Conservation (phyloP, 2,888 invertebrate genomes). For the Polydrusus cervinus region DNA sequence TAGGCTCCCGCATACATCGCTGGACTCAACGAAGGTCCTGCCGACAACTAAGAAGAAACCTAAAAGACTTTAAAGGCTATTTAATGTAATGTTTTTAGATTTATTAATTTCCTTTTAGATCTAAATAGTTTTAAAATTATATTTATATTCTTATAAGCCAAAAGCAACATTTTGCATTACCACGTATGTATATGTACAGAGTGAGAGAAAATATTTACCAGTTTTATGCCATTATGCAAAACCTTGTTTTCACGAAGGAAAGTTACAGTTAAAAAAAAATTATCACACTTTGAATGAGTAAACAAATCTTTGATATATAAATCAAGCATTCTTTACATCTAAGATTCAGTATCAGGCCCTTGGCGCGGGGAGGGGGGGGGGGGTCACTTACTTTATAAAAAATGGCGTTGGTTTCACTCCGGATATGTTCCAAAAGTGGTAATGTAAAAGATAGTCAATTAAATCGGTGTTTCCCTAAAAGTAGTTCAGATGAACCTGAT, state of each 20-base stretch:
- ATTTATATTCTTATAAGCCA: neutral
- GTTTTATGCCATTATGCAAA: too few relatives aligned
- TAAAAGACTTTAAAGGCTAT: slow-evolving; percentile 28
- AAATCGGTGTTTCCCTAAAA: neutral
- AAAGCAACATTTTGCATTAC: slow-evolving; percentile 13
- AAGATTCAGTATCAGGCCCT: too few relatives aligned
- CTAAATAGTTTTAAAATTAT: slow-evolving; percentile 7
- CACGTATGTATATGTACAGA: neutral
- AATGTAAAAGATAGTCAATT: slow-evolving; percentile 18
- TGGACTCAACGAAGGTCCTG: slow-evolving; percentile 38
- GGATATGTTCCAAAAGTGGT: slow-evolving; percentile 9
- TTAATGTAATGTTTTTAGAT: slow-evolving; percentile 6
- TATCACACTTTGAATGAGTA: too few relatives aligned
- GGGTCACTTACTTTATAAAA: too few relatives aligned
- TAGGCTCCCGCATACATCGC: slow-evolving; percentile 51
- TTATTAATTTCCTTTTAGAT: neutral
- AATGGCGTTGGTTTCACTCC: too few relatives aligned
- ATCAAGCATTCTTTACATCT: too few relatives aligned
- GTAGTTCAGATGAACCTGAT: slow-evolving; percentile 1
- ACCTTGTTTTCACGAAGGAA: too few relatives aligned
- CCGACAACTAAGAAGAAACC: slow-evolving; percentile 41
- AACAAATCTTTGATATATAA: too few relatives aligned
- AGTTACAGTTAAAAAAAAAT: too few relatives aligned
- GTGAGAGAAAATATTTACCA: too few relatives aligned
- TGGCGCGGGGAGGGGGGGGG: too few relatives aligned